Percentiles rank a stretch among this genome's conserved stretches.
These are phyloP conservation scores for Bovichtus variegatus DNA, from an alignment of 2,797 vertebrate genomes.

Conservation along the genomic window DNA sequence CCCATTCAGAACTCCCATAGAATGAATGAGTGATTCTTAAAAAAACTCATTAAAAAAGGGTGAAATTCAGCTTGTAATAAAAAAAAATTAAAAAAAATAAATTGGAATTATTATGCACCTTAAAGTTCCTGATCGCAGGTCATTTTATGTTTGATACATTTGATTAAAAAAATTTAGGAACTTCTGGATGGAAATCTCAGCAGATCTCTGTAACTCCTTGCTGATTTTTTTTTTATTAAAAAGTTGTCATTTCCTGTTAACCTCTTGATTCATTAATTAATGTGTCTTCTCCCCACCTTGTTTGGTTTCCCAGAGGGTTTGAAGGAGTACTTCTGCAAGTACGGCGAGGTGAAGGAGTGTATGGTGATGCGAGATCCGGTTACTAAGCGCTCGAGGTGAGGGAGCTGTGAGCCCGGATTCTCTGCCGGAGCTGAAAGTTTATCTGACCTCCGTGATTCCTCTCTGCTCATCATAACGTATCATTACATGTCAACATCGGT, in stretches of 20 bases:
- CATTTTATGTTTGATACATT: constrained; percentile 3
- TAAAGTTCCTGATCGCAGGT: not conserved
- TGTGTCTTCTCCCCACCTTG: not conserved
- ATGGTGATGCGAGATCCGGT: constrained; percentile 99
- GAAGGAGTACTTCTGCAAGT: constrained; percentile 99
- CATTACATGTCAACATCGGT: constrained; percentile 65
- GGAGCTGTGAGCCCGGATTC: constrained; percentile 63
- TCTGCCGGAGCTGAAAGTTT: constrained; percentile 71
- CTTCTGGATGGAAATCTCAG: constrained; percentile 35
- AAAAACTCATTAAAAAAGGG: constrained; percentile 21
- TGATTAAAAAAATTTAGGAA: not conserved
- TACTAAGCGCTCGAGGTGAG: constrained; percentile 99
- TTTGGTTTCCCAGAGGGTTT: constrained; percentile 90
- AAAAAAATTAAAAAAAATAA: not conserved
- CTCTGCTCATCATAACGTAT: constrained; percentile 64
- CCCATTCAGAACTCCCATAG: constrained; percentile 57
- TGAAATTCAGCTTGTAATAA: not conserved
- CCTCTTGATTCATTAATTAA: not conserved
- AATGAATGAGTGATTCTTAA: constrained; percentile 21
- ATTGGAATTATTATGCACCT: not conserved
- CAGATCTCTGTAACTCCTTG: constrained; percentile 1
- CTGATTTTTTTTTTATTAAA: not conserved
- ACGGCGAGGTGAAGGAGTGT: constrained; percentile 99
- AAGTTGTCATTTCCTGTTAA: constrained; percentile 5
- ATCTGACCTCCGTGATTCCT: constrained; percentile 71